Conservation (phyloP, 2,888 invertebrate species). For the Philopedon plagiatum region DNA sequence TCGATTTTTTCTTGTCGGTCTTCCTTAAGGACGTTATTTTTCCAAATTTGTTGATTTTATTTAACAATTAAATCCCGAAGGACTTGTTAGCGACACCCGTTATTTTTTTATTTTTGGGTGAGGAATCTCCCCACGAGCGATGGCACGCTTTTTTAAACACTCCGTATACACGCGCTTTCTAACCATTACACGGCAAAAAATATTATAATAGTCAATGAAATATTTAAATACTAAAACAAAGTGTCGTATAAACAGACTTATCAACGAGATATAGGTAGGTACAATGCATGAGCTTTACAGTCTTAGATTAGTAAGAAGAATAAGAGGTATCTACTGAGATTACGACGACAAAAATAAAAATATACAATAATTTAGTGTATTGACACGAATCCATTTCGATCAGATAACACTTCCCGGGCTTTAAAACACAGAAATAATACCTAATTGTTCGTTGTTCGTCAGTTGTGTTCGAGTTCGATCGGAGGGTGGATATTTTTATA, state of each 20-base stretch:
- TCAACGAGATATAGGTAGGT: not conserved
- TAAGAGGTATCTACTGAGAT: not conserved
- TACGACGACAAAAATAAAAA: not conserved
- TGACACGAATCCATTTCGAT: not conserved
- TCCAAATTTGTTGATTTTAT: too few relatives aligned
- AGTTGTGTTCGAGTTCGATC: not conserved
- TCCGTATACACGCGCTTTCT: not conserved
- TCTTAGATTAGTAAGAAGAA: not conserved
- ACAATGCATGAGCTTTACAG: too few relatives aligned
- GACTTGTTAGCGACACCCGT: too few relatives aligned
- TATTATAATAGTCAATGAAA: too few relatives aligned
- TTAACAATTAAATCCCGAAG: too few relatives aligned
- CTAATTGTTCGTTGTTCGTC: not conserved
- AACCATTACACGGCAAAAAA: not conserved
- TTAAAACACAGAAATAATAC: not conserved
- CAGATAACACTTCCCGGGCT: not conserved
- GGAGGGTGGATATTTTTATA: not conserved
- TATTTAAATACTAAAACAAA: too few relatives aligned
- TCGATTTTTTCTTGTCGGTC: too few relatives aligned
- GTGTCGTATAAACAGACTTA: not conserved
- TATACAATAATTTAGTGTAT: not conserved
- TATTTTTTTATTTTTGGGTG: too few relatives aligned
- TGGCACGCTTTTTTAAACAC: not conserved
- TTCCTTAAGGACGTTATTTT: too few relatives aligned
- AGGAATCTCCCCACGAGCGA: too few relatives aligned